Percentiles rank a stretch among this genome's conserved stretches.
These are phyloP conservation scores for Cyrtodaria siliqua DNA, from an alignment of 2,888 invertebrate species.

Conservation along the genomic window DNA sequence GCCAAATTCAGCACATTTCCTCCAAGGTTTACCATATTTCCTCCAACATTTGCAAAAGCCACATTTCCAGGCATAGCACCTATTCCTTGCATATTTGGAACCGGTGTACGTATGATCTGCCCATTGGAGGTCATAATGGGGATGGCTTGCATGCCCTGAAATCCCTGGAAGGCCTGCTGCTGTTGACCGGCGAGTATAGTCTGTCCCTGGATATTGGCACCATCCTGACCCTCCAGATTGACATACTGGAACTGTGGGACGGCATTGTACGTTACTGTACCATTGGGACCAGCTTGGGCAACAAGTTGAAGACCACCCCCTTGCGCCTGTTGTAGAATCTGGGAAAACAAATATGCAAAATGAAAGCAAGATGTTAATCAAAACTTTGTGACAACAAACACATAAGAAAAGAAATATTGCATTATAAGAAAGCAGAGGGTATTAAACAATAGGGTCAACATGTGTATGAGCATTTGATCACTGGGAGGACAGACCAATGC, in stretches of 20 bases:
- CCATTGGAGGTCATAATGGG: conserved; percentile 74
- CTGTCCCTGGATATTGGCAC: conserved; percentile 11
- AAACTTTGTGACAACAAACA: not conserved
- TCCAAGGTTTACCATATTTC: conserved; percentile 78
- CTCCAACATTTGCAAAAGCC: conserved; percentile 66
- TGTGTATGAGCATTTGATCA: no score
- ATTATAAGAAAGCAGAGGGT: no score
- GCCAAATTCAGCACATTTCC: conserved; percentile 77
- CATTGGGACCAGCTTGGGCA: conserved; percentile 83
- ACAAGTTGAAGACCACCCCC: conserved; percentile 79
- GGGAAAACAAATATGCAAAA: conserved; percentile 71
- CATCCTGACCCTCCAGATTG: conserved; percentile 94
- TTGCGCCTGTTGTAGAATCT: conserved; percentile 86
- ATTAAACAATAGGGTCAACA: no score
- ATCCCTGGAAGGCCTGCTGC: conserved; percentile 62
- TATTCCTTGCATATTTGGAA: conserved; percentile 57
- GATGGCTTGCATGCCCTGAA: conserved; percentile 52
- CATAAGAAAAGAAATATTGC: no score
- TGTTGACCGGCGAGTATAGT: conserved; percentile 26
- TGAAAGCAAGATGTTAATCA: not conserved
- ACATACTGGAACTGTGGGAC: conserved; percentile 93
- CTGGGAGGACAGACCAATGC: no score
- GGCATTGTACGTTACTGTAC: conserved; percentile 87
- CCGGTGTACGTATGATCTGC: conserved; percentile 77
- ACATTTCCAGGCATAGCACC: conserved; percentile 58